These are phyloP conservation scores for Drosophila infuscata DNA, from an alignment of 2,888 invertebrate genomes.

Conservation along the genomic window DNA sequence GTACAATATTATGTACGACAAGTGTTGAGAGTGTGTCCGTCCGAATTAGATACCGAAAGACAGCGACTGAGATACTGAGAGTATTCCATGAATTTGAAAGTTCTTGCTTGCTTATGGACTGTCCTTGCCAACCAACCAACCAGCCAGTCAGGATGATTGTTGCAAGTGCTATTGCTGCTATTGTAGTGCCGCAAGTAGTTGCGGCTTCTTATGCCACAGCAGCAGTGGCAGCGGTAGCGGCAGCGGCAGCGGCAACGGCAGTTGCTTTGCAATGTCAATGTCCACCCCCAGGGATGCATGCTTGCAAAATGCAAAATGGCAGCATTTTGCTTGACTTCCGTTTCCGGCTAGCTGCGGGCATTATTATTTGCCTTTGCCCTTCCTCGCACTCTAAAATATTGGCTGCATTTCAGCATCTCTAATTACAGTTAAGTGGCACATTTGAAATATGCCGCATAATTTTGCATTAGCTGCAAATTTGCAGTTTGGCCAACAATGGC, in stretches of 20 bases:
- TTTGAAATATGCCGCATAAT: slow-evolving; percentile 58
- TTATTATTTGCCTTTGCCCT: slow-evolving; percentile 52
- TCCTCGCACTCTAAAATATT: slow-evolving; percentile 50
- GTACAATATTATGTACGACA: slow-evolving; percentile 74
- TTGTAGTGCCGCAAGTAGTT: slow-evolving; percentile 55
- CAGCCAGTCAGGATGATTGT: slow-evolving; percentile 42
- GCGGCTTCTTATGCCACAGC: slow-evolving; percentile 40
- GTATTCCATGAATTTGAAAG: slow-evolving; percentile 64
- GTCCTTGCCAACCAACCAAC: slow-evolving; percentile 41
- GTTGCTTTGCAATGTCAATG: slow-evolving; percentile 66
- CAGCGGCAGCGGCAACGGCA: slow-evolving; percentile 12
- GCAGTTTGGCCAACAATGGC: slow-evolving; percentile 33
- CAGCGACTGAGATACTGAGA: slow-evolving; percentile 21
- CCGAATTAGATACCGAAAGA: slow-evolving; percentile 15
- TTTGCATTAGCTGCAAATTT: slow-evolving; percentile 58
- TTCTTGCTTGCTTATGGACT: slow-evolving; percentile 47
- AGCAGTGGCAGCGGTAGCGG: slow-evolving; percentile 10
- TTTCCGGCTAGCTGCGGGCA: slow-evolving; percentile 60
- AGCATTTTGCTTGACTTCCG: slow-evolving; percentile 74
- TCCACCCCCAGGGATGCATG: slow-evolving; percentile 37
- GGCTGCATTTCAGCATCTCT: slow-evolving; percentile 59
- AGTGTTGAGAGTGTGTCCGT: slow-evolving; percentile 52
- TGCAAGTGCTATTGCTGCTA: slow-evolving; percentile 27
- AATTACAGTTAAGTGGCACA: slow-evolving; percentile 62
- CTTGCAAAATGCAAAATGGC: slow-evolving; percentile 69